Evolutionary conservation across 2,113 vertebrate genomes (phyloP).

Genomic region (Stigmatopora argus): DNA sequence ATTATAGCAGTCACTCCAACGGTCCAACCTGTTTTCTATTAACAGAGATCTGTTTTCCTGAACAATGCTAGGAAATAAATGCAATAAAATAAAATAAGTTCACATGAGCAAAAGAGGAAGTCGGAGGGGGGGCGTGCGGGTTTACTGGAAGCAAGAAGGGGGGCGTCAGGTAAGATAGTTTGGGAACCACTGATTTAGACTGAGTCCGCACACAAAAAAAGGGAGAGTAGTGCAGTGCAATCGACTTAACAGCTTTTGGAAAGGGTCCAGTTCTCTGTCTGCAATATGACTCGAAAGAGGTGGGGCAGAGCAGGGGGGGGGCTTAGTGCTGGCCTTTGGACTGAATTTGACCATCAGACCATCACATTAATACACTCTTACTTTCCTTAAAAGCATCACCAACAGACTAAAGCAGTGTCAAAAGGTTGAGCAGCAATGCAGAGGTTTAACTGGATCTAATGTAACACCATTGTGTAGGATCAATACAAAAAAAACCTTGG

Average conservation of each 20-base stretch:
- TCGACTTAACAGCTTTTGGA: slow-evolving; percentile 62
- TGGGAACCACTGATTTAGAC: no score
- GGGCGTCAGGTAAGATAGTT: no score
- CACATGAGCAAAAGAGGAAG: no score
- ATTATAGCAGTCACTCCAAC: no score
- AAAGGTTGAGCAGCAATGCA: slow-evolving; percentile 25
- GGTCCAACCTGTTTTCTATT: no score
- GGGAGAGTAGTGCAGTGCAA: slow-evolving; percentile 53
- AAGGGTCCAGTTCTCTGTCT: slow-evolving; percentile 52
- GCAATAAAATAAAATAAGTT: no score
- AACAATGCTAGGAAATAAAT: no score
- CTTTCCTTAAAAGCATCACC: slow-evolving; percentile 35
- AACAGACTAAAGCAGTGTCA: slow-evolving; percentile 32
- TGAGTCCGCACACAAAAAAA: slow-evolving; percentile 50
- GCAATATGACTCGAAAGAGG: slow-evolving; percentile 27
- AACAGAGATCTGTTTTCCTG: no score
- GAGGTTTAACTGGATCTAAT: slow-evolving; percentile 44
- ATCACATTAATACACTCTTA: slow-evolving; percentile 48
- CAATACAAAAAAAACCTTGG: slow-evolving; percentile 51
- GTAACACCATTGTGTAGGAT: slow-evolving; percentile 39
- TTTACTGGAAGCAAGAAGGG: no score
- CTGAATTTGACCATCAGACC: slow-evolving; percentile 41
- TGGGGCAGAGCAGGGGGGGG: slow-evolving; percentile 1
- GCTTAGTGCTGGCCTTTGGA: slow-evolving; percentile 24
- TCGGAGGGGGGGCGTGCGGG: no score